phyloP scores from a whole-genome alignment of 2,888 invertebrate species.

The Diarsia mendica region DNA sequence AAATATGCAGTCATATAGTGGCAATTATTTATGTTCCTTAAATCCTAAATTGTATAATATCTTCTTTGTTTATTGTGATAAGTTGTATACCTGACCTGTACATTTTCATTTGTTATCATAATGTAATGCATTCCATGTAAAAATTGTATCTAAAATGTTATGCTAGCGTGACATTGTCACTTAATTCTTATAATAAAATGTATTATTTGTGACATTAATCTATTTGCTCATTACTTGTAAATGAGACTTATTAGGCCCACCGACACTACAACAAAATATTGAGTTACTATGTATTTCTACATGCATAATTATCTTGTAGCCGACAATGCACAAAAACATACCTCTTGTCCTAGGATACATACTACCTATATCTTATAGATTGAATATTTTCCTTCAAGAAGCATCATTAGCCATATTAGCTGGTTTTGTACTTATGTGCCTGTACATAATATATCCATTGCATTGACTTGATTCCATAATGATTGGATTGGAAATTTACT shows the following conservation, averaged over 20 bases:
- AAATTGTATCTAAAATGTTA: slow-evolving; percentile 25
- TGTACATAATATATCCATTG: slow-evolving; percentile 31
- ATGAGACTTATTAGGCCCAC: slow-evolving; percentile 60
- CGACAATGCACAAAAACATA: slow-evolving; percentile 28
- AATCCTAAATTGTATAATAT: slow-evolving; percentile 15
- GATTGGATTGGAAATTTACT: too few relatives aligned
- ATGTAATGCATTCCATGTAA: slow-evolving; percentile 62
- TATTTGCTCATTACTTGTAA: slow-evolving; percentile 50
- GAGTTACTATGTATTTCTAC: slow-evolving; percentile 3
- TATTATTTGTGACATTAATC: slow-evolving; percentile 35
- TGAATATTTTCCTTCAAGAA: neutral
- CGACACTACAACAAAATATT: slow-evolving; percentile 19
- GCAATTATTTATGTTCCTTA: slow-evolving; percentile 34
- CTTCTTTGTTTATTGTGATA: slow-evolving; percentile 34
- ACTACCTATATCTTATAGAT: neutral
- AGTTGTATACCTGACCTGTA: slow-evolving; percentile 32
- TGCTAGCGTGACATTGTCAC: slow-evolving; percentile 34
- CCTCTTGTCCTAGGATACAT: neutral
- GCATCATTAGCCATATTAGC: slow-evolving; percentile 12
- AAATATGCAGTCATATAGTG: slow-evolving; percentile 41
- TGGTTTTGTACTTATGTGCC: slow-evolving; percentile 63
- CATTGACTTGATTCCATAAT: slow-evolving; percentile 13
- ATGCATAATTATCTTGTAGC: neutral
- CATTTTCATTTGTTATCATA: slow-evolving; percentile 33
- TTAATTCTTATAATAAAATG: slow-evolving; percentile 15